Evolutionary conservation across 2,797 vertebrate species (phyloP).

Genomic region (Acanthis flammea): DNA sequence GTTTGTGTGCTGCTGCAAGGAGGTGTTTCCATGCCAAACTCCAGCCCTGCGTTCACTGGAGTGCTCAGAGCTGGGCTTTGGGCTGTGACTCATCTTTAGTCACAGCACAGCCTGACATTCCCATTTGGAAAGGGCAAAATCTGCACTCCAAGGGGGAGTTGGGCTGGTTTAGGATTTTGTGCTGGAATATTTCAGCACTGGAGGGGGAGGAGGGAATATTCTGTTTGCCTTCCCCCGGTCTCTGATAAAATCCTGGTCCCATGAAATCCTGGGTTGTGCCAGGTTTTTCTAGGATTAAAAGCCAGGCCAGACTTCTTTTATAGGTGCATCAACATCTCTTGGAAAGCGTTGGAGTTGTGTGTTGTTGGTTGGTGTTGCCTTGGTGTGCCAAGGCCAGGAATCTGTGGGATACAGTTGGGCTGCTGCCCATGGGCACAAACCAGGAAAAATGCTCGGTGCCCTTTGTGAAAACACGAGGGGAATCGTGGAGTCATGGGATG

Average conservation of each 20-base stretch:
- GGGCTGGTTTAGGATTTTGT: not conserved
- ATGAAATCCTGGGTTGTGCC: rapidly evolving
- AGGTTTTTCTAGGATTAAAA: not conserved
- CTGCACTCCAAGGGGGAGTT: not conserved
- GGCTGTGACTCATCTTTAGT: not conserved
- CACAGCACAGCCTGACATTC: not conserved
- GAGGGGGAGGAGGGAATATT: not conserved
- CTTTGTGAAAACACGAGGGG: not conserved
- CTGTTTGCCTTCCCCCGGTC: not conserved
- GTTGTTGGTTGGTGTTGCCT: not conserved
- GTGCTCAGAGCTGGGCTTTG: not conserved
- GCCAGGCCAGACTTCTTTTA: not conserved
- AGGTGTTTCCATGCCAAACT: not conserved
- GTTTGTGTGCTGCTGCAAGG: not conserved
- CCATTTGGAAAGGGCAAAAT: not conserved
- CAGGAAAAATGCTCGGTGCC: not conserved
- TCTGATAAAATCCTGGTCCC: not conserved
- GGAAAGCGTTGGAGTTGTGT: not conserved
- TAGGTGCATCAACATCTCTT: too few relatives aligned
- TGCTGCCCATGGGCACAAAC: not conserved
- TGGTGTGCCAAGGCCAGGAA: not conserved
- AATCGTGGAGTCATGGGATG: not conserved
- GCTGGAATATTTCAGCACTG: not conserved
- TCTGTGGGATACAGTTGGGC: not conserved
- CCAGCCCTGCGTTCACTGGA: not conserved